A percentile compares a stretch with the other conserved stretches of the same genome.
Evolutionary conservation across 2,113 vertebrate genomes (phyloP).

Genomic region (Muntiacus reevesi): DNA sequence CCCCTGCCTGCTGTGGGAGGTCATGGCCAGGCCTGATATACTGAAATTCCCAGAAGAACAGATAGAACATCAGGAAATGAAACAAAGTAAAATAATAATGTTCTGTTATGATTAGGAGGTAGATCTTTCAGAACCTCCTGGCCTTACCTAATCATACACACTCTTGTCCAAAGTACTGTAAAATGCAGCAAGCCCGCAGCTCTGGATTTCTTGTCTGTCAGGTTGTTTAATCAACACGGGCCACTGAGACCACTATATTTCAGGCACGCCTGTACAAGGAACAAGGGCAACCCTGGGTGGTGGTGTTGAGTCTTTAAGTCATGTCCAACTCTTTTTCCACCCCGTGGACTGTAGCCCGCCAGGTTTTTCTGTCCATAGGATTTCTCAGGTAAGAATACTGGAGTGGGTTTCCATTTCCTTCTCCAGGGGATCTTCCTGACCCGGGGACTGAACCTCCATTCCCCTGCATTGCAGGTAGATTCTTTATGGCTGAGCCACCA

Average conservation of each 20-base stretch:
- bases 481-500: neutral
- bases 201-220: neutral
- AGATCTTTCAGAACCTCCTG: neutral
- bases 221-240: neutral
- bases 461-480: neutral
- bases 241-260: neutral
- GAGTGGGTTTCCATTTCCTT: neutral
- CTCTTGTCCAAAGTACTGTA: neutral
- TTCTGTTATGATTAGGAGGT: neutral
- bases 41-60: neutral
- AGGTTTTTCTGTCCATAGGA: neutral
- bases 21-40: neutral
- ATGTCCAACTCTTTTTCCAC: neutral
- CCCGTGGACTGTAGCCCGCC: neutral
- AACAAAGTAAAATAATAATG: neutral
- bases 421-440: neutral
- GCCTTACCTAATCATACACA: neutral
- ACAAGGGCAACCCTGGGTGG: neutral
- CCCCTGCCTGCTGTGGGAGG: neutral
- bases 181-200: neutral
- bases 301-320: neutral
- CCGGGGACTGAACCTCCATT: neutral
- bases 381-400: neutral
- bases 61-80: neutral
- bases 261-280: neutral